Conservation (phyloP, 1,140 invertebrate genomes). For the Mylabris phalerata region DNA sequence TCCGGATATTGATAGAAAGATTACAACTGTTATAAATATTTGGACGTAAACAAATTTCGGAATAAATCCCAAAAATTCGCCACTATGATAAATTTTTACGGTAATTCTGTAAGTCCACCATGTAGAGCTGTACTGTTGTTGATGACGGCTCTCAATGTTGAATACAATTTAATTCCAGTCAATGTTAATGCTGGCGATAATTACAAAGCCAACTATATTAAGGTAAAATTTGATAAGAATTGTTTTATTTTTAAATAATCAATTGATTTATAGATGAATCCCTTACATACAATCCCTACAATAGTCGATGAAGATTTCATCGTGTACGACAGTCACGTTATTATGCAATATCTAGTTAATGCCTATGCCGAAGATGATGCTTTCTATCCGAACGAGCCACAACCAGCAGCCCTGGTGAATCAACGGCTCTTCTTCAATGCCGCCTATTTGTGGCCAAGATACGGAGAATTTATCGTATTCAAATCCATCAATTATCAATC, state of each 20-base stretch:
- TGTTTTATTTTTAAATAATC: slow-evolving; percentile 1
- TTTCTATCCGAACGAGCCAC: slow-evolving; percentile 46
- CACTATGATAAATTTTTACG: slow-evolving; percentile 44
- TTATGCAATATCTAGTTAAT: slow-evolving; percentile 45
- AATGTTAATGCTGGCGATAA: slow-evolving; percentile 44
- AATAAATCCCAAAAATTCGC: no score
- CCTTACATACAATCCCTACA: slow-evolving; percentile 27
- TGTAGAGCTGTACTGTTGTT: slow-evolving; percentile 45
- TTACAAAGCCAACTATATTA: slow-evolving; percentile 45
- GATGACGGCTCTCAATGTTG: slow-evolving; percentile 44
- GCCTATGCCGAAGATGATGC: slow-evolving; percentile 46
- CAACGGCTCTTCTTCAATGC: slow-evolving; percentile 45
- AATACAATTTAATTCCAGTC: slow-evolving; percentile 43
- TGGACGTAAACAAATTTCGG: no score
- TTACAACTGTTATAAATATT: no score
- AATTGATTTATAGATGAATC: slow-evolving; percentile 42
- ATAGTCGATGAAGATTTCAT: slow-evolving; percentile 31
- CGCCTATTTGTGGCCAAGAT: slow-evolving; percentile 41
- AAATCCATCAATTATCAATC: not conserved
- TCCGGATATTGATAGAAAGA: no score
- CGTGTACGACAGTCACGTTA: slow-evolving; percentile 39
- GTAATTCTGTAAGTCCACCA: slow-evolving; percentile 44
- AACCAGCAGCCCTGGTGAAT: slow-evolving; percentile 44
- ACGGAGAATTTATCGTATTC: slow-evolving; percentile 27
- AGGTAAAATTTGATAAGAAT: slow-evolving; percentile 26